Evolutionary conservation across 1,140 invertebrate species (phyloP).

Genomic region (Cyclargus thomasi): DNA sequence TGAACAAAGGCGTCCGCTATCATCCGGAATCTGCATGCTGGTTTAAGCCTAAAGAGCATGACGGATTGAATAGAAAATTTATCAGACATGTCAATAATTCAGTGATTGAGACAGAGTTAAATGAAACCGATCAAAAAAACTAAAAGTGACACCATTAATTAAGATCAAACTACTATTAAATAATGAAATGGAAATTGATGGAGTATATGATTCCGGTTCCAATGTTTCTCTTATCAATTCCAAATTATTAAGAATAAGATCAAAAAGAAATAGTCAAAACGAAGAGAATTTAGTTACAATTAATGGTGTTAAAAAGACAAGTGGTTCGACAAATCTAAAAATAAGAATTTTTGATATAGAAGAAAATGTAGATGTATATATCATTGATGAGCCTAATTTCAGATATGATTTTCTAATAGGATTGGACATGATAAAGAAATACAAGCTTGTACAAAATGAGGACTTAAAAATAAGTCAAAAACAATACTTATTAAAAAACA

Average conservation of each 20-base stretch:
- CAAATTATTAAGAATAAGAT: slow-evolving; percentile 27
- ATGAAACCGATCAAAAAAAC: slow-evolving; percentile 23
- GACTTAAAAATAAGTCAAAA: slow-evolving; percentile 29
- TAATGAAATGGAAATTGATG: slow-evolving; percentile 21
- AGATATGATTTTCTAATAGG: slow-evolving; percentile 33
- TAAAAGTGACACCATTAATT: slow-evolving; percentile 27
- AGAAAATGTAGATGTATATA: slow-evolving; percentile 29
- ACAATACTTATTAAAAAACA: background rate
- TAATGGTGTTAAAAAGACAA: slow-evolving; percentile 38
- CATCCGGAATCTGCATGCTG: slow-evolving; percentile 23
- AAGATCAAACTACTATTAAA: slow-evolving; percentile 26
- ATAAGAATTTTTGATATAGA: slow-evolving; percentile 37
- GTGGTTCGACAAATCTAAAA: slow-evolving; percentile 32
- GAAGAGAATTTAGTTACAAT: slow-evolving; percentile 25
- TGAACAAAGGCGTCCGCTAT: slow-evolving; percentile 26
- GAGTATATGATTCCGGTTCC: slow-evolving; percentile 28
- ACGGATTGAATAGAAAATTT: slow-evolving; percentile 8
- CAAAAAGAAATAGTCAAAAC: slow-evolving; percentile 18
- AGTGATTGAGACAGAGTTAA: slow-evolving; percentile 22
- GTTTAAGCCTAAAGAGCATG: slow-evolving; percentile 20
- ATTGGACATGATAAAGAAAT: slow-evolving; percentile 29
- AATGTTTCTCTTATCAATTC: slow-evolving; percentile 30
- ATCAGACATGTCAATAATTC: slow-evolving; percentile 30
- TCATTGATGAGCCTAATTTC: slow-evolving; percentile 28
- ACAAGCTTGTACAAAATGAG: slow-evolving; percentile 28